Base-by-base conservation (phyloP, 1,140 invertebrate species). In the Drosophila albomicans region DNA sequence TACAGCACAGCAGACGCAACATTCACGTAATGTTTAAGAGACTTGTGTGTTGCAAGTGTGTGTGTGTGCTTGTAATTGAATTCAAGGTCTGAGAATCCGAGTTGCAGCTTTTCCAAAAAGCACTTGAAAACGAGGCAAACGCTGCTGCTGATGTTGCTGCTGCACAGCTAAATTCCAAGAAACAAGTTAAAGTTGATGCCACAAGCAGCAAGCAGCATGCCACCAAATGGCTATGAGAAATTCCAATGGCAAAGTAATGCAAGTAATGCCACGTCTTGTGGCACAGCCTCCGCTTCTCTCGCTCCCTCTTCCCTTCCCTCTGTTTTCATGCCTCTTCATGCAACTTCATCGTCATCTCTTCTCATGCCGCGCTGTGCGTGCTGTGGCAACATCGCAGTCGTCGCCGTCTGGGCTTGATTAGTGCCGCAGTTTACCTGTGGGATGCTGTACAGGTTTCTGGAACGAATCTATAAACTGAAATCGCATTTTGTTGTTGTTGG, bases 381-480 rank as follows among this genome's bases (percentile, higher is more conserved):
- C 41, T 43, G 41, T 43, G 41, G 41, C 41, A 43, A 43, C 41
- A 16, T 30, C 25, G 49, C 11, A 15, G 56, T 58, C 32, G 13
- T 20, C 49, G 28, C 56, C 35, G 49, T 74, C 52, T 73, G 78
- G 15, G 66, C 74, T 78, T 89, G 84, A 88, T 89, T 88, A 88
- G 85, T 89, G 85, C 68, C 80, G 85, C 85, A 65, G 85, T 85
- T 89, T 88, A 88, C 84, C 84, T 88, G 85, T 78, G 78, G 81
- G 79, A 69, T 78, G 75, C 64, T 48, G 75, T 79, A 88, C 84
- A 88, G 85, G 84, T 88, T 89, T 88, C 38, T 88, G 84, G 85
- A 87, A 87, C 84, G 85, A 87, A 87, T 87, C 80, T 89, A 89
- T 89, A 88, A 84, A 78, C 80, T 71, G 66, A 78, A 79, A 89